Evolutionary conservation across 2,113 vertebrate species (phyloP).

Genomic region (Cryptotis parvus): DNA sequence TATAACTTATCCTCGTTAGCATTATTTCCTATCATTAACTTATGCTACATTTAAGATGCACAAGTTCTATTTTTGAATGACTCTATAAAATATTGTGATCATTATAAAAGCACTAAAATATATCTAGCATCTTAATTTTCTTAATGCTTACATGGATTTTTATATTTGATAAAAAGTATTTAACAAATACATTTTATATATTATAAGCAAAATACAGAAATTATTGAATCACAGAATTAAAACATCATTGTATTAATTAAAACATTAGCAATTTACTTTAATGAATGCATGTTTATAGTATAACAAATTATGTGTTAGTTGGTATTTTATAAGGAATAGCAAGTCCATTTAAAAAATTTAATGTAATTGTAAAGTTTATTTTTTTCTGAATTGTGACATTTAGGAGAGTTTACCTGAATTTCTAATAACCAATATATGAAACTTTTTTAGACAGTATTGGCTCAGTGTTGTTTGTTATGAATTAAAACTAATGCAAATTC

Average conservation of each 20-base stretch:
- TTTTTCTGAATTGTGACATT: neutral
- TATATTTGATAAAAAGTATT: no score
- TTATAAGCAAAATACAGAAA: neutral
- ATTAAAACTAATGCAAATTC: neutral
- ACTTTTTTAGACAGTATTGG: neutral
- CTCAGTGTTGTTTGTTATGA: neutral
- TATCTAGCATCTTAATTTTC: neutral
- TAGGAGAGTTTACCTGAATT: neutral
- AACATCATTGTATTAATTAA: neutral
- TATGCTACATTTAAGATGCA: neutral
- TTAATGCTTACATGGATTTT: neutral
- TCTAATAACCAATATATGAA: neutral
- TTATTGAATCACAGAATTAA: conserved; percentile 33
- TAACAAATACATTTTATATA: no score
- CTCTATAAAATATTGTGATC: neutral
- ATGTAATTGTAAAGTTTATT: neutral
- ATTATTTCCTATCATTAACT: neutral
- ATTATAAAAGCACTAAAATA: neutral
- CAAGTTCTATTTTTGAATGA: neutral
- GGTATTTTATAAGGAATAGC: neutral
- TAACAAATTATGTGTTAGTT: neutral
- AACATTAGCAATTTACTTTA: neutral
- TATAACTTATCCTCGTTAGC: neutral
- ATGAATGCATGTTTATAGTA: neutral
- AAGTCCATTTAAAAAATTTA: neutral